Evolutionary conservation across 2,797 vertebrate species (phyloP).

Genomic region (Megalops cyprinoides): DNA sequence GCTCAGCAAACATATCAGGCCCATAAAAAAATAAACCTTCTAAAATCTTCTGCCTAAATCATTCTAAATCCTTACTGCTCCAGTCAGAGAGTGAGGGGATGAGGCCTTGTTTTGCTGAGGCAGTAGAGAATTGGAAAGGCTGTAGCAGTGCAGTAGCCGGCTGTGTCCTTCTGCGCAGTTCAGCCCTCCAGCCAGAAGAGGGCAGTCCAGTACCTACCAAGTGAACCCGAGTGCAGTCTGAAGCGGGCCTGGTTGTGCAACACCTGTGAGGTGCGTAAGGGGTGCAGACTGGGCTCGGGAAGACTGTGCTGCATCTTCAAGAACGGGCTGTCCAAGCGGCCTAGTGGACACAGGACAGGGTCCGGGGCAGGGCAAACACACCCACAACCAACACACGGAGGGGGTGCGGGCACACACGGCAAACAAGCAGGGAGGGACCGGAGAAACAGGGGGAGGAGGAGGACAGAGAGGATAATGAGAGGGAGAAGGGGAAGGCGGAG

Average conservation of each 20-base stretch:
- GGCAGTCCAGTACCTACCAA: constrained; percentile 86
- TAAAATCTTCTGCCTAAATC: no score
- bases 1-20: not conserved
- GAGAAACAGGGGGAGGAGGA: no score
- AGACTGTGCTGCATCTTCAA: constrained; percentile 94
- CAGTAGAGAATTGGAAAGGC: no score
- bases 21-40: not conserved
- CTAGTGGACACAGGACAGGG: constrained; percentile 79
- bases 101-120: not conserved
- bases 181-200: constrained; percentile 9
- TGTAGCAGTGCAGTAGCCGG: not conserved
- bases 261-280: constrained; percentile 76
- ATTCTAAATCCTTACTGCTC: no score
- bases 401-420: constrained; percentile 33
- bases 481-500: constrained; percentile 36
- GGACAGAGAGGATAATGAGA: not conserved
- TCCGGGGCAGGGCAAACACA: constrained; percentile 56
- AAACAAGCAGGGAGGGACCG: no score
- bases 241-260: constrained; percentile 82
- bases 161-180: not conserved
- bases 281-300: constrained; percentile 78
- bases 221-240: constrained; percentile 85
- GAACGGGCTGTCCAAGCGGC: constrained; percentile 97
- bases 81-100: not conserved
- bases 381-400: constrained; percentile 28